A percentile compares a stretch with the other conserved stretches of the same genome.
phyloP scores from a whole-genome alignment of 1,140 invertebrate genomes.

The Drosophila auraria region DNA sequence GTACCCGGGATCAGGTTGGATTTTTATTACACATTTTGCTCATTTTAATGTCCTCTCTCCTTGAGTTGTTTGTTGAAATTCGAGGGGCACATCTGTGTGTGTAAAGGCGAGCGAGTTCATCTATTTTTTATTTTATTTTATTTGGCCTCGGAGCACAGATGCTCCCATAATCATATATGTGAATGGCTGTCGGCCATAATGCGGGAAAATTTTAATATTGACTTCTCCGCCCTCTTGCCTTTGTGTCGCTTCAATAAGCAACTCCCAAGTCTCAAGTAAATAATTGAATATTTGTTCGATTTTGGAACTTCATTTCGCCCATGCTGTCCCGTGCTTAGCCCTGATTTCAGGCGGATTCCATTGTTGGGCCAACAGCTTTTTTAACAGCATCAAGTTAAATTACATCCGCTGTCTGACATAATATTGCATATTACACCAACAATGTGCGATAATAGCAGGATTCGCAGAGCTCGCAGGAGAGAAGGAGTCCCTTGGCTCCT shows the following conservation, averaged over 20 bases:
- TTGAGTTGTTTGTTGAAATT: constrained; percentile 51
- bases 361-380: constrained; percentile 33
- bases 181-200: constrained; percentile 37
- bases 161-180: constrained; percentile 43
- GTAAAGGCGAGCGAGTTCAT: constrained; percentile 57
- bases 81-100: constrained; percentile 9
- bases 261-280: constrained; percentile 37
- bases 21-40: constrained; percentile 75
- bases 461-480: not conserved
- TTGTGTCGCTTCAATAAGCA: constrained; percentile 27
- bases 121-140: constrained; percentile 79
- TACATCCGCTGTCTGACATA: constrained; percentile 44
- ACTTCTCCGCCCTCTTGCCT: constrained; percentile 19
- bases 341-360: constrained; percentile 23
- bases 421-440: constrained; percentile 37
- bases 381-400: constrained; percentile 49
- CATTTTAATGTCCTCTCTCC: constrained; percentile 66
- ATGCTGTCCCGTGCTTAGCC: not conserved
- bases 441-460: constrained; percentile 31
- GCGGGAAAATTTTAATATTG: constrained; percentile 45
- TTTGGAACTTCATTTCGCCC: constrained; percentile 50
- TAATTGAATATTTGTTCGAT: constrained; percentile 78
- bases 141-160: constrained; percentile 57
- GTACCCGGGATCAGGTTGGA: constrained; percentile 35
- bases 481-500: constrained; percentile 17